A percentile compares a stretch with the other conserved stretches of the same genome.
Conservation (phyloP, 2,113 vertebrate species). For the Ailurus styani region DNA sequence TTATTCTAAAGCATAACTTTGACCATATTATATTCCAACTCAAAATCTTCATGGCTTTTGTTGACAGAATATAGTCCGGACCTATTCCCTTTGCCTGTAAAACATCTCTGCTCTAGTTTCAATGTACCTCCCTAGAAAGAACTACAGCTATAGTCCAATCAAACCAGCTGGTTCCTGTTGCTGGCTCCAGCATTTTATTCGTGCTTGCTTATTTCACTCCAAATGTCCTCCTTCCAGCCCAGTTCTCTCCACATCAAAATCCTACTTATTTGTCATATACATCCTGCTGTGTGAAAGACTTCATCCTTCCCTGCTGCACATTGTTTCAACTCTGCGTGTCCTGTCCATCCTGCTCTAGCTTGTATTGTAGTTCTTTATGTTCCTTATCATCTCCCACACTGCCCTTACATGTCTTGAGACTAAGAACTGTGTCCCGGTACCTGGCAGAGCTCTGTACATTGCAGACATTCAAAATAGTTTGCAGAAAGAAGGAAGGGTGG, state of each 20-base stretch:
- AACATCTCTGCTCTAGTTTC: not conserved
- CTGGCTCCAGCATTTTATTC: not conserved
- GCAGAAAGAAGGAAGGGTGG: not conserved
- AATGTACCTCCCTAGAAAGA: not conserved
- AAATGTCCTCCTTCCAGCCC: not conserved
- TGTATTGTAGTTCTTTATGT: not conserved
- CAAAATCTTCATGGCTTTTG: not conserved
- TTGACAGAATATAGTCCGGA: not conserved
- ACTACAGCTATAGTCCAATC: not conserved
- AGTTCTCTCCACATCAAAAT: not conserved
- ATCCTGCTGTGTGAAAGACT: not conserved
- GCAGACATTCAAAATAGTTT: not conserved
- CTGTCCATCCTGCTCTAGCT: not conserved
- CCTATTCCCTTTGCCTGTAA: not conserved
- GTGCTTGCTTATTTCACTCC: not conserved
- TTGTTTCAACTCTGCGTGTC: not conserved
- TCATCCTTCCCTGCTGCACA: not conserved
- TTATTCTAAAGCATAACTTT: not conserved
- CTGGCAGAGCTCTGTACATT: not conserved
- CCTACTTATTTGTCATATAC: not conserved
- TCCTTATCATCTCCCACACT: not conserved
- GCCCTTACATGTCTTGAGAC: not conserved
- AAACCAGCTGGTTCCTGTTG: not conserved
- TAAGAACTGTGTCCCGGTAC: not conserved
- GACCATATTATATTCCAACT: not conserved